Conservation (phyloP, 2,888 invertebrate species). For the Hypena proboscidalis region DNA sequence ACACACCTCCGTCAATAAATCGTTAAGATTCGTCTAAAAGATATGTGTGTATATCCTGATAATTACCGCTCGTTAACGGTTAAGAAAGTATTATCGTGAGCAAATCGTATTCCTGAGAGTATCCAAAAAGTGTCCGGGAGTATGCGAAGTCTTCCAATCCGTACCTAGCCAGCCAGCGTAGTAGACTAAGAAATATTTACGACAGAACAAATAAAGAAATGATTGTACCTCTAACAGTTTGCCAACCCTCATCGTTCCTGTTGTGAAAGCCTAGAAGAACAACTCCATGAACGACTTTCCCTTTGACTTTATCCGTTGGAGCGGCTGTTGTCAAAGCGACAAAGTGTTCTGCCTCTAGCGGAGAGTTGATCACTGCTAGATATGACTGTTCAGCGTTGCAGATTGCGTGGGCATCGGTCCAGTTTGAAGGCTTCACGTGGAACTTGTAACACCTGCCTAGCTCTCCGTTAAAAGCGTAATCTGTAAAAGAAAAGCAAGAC, state of each 20-base stretch:
- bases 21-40: too few species aligned
- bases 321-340: slow-evolving; percentile 14
- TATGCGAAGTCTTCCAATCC: too few species aligned
- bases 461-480: slow-evolving; percentile 52
- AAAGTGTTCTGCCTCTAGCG: slow-evolving; percentile 25
- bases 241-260: slow-evolving; percentile 48
- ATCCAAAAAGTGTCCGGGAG: too few species aligned
- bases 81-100: too few species aligned
- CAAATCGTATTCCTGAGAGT: too few species aligned
- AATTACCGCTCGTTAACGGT: too few species aligned
- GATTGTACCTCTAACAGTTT: slow-evolving; percentile 57
- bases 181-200: too few species aligned
- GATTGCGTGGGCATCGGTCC: slow-evolving; percentile 61
- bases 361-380: slow-evolving; percentile 61
- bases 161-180: too few species aligned
- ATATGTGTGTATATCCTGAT: too few species aligned
- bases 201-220: too few species aligned
- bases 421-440: slow-evolving; percentile 58
- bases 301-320: slow-evolving; percentile 3
- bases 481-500: slow-evolving; percentile 51
- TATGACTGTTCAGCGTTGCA: slow-evolving; percentile 66
- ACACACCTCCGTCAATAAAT: too few species aligned
- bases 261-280: slow-evolving; percentile 53
- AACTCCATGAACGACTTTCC: slow-evolving; percentile 13
- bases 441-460: slow-evolving; percentile 68